phyloP scores from a whole-genome alignment of 2,888 invertebrate genomes.

The Eupithecia abbreviata region DNA sequence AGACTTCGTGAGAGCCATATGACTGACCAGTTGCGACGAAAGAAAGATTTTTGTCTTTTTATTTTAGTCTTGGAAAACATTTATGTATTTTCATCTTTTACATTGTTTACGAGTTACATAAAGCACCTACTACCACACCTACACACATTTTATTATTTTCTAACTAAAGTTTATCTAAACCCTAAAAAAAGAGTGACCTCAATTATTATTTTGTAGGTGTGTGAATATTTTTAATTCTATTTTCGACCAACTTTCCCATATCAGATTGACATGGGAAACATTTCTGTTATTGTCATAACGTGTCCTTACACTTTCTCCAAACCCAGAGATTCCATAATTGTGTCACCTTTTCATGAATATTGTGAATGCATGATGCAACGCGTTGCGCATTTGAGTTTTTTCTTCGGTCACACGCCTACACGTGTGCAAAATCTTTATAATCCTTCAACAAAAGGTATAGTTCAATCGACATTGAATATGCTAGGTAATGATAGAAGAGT shows the following conservation, averaged over 20 bases:
- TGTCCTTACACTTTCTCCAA: slow-evolving; percentile 55
- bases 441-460: slow-evolving; percentile 50
- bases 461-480: slow-evolving; percentile 48
- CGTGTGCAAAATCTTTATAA: slow-evolving; percentile 66
- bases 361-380: slow-evolving; percentile 59
- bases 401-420: slow-evolving; percentile 71
- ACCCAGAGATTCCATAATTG: slow-evolving; percentile 31
- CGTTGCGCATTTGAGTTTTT: slow-evolving; percentile 59
- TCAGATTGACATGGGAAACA: slow-evolving; percentile 62
- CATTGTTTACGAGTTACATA: background rate
- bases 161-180: background rate
- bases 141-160: background rate
- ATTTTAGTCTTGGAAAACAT: background rate
- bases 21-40: slow-evolving; percentile 20
- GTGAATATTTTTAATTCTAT: slow-evolving; percentile 40
- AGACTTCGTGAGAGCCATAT: slow-evolving; percentile 41
- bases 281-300: slow-evolving; percentile 39
- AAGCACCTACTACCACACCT: background rate
- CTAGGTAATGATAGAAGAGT: slow-evolving; percentile 31
- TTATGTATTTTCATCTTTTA: background rate
- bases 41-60: background rate
- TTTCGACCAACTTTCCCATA: slow-evolving; percentile 53
- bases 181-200: slow-evolving; percentile 37
- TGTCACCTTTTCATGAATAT: slow-evolving; percentile 45
- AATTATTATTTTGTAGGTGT: slow-evolving; percentile 41